Conservation (phyloP, 2,888 invertebrate species). For the Platycheirus rosarum region DNA sequence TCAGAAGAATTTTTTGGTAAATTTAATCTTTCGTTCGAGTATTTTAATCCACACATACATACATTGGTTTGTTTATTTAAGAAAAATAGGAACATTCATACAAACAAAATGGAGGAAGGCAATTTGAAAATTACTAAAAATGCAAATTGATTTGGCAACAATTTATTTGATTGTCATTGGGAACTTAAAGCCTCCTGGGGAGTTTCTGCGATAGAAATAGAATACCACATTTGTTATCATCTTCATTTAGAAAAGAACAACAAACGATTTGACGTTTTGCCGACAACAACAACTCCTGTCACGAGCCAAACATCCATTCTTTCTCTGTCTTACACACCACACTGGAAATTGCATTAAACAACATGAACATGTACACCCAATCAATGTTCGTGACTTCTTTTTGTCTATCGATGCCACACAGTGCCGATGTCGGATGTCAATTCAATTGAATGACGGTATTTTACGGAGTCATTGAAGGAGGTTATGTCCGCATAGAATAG, state of each 20-base stretch:
- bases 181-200: neutral
- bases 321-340: too few species aligned
- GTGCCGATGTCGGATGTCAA: slow-evolving; percentile 55
- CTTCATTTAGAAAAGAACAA: slow-evolving; percentile 31
- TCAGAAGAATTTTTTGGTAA: too few species aligned
- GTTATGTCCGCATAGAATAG: slow-evolving; percentile 36
- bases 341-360: slow-evolving; percentile 6
- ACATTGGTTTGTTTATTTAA: too few species aligned
- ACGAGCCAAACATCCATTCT: neutral
- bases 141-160: slow-evolving; percentile 16
- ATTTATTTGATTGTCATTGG: slow-evolving; percentile 6
- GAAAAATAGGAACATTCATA: too few species aligned
- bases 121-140: slow-evolving; percentile 18
- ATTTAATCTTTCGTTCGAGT: too few species aligned
- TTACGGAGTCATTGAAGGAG: slow-evolving; percentile 40
- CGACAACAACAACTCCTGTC: neutral
- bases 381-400: slow-evolving; percentile 16
- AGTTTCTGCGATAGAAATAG: neutral
- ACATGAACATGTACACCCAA: slow-evolving; percentile 8
- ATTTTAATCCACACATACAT: too few species aligned
- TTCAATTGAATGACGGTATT: slow-evolving; percentile 59
- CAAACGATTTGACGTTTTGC: slow-evolving; percentile 16
- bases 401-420: slow-evolving; percentile 3
- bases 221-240: slow-evolving; percentile 14
- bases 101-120: too few species aligned